Percentiles rank a stretch among this genome's conserved stretches.
phyloP scores from a whole-genome alignment of 2,113 vertebrate species.

The Callopanchax toddi region DNA sequence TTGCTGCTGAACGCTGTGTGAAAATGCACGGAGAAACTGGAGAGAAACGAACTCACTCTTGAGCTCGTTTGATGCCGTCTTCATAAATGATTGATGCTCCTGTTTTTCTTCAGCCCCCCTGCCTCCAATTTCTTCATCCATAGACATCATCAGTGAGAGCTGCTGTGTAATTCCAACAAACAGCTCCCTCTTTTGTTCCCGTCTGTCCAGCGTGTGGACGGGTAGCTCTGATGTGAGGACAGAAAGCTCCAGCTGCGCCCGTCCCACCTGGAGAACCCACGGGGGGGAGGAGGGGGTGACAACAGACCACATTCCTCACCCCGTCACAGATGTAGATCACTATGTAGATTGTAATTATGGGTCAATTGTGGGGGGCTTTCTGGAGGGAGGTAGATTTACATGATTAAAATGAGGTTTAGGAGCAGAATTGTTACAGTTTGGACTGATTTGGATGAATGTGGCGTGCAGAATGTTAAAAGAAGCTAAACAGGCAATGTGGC shows the following conservation, averaged over 20 bases:
- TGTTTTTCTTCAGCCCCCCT: constrained; percentile 24
- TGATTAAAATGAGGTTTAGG: background rate
- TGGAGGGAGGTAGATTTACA: background rate
- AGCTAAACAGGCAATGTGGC: background rate
- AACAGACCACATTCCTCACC: constrained; percentile 5
- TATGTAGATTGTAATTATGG: constrained; percentile 41
- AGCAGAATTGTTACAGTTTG: background rate
- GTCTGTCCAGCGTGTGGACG: constrained; percentile 45
- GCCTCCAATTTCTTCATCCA: constrained; percentile 48
- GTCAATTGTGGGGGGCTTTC: constrained; percentile 29
- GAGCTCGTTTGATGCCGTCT: constrained; percentile 63
- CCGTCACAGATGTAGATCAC: constrained; percentile 34
- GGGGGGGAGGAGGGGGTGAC: background rate
- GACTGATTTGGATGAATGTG: background rate
- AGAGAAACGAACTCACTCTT: constrained; percentile 20
- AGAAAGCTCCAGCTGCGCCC: constrained; percentile 63
- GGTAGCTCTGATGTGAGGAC: constrained; percentile 58
- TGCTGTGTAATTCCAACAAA: constrained; percentile 70
- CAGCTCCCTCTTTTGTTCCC: constrained; percentile 70
- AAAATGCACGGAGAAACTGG: constrained; percentile 13
- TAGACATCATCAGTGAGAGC: constrained; percentile 69
- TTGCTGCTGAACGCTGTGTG: constrained; percentile 13
- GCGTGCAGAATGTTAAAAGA: background rate
- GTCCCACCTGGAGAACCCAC: constrained; percentile 48
- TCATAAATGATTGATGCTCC: constrained; percentile 71